These are phyloP conservation scores for Decapterus maruadsi DNA, from an alignment of 2,797 vertebrate species.

Conservation along the genomic window DNA sequence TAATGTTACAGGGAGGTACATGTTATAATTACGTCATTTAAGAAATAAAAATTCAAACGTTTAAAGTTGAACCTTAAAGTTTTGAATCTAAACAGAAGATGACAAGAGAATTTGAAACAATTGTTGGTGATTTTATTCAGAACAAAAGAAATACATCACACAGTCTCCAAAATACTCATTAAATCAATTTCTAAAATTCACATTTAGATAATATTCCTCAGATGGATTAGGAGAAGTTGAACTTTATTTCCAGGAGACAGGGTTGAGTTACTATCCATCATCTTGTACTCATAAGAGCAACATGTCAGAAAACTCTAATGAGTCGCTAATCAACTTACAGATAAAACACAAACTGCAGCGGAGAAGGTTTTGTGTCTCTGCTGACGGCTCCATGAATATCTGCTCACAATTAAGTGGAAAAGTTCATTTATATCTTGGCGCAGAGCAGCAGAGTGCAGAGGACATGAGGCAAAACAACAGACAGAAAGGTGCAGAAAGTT, in stretches of 20 bases:
- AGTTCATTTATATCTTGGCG: constrained; percentile 53
- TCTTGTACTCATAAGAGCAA: background rate
- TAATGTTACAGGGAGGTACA: background rate
- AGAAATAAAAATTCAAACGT: no score
- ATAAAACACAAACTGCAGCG: background rate
- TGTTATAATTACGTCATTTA: background rate
- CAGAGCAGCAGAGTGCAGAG: constrained; percentile 5
- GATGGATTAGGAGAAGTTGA: no score
- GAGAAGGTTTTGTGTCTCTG: background rate
- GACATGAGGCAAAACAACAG: background rate
- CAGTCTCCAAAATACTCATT: no score
- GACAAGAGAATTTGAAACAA: no score
- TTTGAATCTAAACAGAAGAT: no score
- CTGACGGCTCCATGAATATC: constrained; percentile 37
- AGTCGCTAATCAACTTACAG: background rate
- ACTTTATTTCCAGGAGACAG: no score
- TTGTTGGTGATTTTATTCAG: no score
- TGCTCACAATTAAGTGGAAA: constrained; percentile 30
- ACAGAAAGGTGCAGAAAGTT: background rate
- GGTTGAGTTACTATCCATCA: background rate
- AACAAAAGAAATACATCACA: no score
- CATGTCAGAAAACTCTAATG: background rate
- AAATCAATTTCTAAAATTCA: no score
- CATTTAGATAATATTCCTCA: no score
- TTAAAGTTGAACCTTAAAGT: no score